Base-by-base conservation (phyloP, 2,888 invertebrate species). In the Mesoligia furuncula region DNA sequence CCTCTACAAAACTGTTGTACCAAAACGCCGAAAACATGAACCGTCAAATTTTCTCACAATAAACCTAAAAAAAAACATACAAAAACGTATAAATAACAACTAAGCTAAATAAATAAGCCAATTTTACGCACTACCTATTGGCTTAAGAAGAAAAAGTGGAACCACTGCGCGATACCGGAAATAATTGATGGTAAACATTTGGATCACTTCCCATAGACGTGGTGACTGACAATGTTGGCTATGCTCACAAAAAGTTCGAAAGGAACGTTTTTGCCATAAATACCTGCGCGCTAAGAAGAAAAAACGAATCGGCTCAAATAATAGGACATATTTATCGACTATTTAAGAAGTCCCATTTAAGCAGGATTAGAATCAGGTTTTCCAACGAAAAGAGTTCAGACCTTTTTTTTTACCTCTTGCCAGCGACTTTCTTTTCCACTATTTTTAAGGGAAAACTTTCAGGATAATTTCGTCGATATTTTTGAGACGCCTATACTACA, bases 131-230 rank as follows among this genome's bases (percentile, higher is more conserved):
- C 85, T 69, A 68, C 31, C 75, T 80, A 62, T 61, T 78, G 66
- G 61, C 31, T 45, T 69, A 45, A 75, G 77, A 80, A 80, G 42
- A 81, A 81, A 83, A 84, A 86, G 45, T 83, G 36, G 73, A 76
- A 78, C 79, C 45, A 20, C 62, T 13, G 57, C 54, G 36, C 31
- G 73, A 74, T 85, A 80, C 87, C 90, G 91, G 91, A 92, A 92
- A 92, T 89, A 89, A 91, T 90, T 88, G 89, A 65, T 74, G 81
- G 86, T 86, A 87, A 85, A 86, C 74, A 83, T 77, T 80, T 72
- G 64, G 81, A 78, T 79, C 77, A 66, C 79, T 89, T 87, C 87
- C 86, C 86, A 86, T 85, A 80, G 81, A 87, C 77, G 54, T 54
- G 59, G 27, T 15, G 24, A 24, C n/a, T 54, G 68, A 48, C 11